phyloP scores from a whole-genome alignment of 1,140 invertebrate genomes.

The Halesus radiatus region DNA sequence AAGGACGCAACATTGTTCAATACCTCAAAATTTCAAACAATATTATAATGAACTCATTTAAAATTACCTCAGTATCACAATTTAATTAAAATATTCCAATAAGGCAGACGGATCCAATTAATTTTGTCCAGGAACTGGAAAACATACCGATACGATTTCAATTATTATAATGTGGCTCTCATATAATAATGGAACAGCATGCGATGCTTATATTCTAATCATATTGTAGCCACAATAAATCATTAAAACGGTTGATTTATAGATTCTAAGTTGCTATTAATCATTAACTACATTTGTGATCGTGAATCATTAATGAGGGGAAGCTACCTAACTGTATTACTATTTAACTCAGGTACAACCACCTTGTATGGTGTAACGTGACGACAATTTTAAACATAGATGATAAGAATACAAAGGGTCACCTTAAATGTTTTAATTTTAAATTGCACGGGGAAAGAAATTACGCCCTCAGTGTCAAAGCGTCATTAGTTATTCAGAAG shows the following conservation, averaged over 20 bases:
- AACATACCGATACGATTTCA: neutral
- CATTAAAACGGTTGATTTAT: neutral
- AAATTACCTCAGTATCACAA: neutral
- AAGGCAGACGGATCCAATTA: too few relatives aligned
- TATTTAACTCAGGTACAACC: too few relatives aligned
- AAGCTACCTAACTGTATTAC: neutral
- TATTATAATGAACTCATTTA: neutral
- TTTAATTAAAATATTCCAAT: neutral
- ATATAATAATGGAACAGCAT: neutral
- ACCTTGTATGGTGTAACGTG: too few relatives aligned
- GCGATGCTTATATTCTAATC: neutral
- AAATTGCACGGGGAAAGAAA: too few relatives aligned
- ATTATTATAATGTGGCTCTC: neutral
- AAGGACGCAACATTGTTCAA: too few relatives aligned
- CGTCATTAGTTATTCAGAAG: too few relatives aligned
- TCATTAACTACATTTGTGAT: neutral
- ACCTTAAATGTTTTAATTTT: too few relatives aligned
- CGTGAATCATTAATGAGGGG: neutral
- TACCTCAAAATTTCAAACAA: too few relatives aligned
- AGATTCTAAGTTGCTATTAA: neutral
- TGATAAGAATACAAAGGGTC: too few relatives aligned
- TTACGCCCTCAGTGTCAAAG: too few relatives aligned
- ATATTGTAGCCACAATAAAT: neutral
- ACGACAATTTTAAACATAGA: too few relatives aligned
- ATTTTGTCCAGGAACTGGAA: too few relatives aligned